phyloP scores from a whole-genome alignment of 2,113 vertebrate species.

The Antigone vipio region DNA sequence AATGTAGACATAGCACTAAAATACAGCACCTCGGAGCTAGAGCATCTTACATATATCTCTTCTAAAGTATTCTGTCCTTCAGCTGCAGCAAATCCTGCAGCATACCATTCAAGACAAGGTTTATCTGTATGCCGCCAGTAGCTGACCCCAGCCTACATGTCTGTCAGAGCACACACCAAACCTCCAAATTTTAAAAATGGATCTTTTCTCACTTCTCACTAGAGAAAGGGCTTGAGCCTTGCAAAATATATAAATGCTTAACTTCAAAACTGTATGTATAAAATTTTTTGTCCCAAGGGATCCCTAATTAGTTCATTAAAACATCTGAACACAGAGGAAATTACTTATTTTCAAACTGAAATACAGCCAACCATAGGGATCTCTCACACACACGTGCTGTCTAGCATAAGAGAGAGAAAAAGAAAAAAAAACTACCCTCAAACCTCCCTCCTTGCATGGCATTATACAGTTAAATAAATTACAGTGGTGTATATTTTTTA shows the following conservation, averaged over 20 bases:
- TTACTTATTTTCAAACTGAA: neutral
- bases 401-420: neutral
- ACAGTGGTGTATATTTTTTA: neutral
- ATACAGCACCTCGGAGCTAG: neutral
- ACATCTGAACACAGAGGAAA: neutral
- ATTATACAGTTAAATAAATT: neutral
- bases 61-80: neutral
- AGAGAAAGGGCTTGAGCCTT: neutral
- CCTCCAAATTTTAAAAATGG: neutral
- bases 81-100: neutral
- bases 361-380: neutral
- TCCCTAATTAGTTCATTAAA: neutral
- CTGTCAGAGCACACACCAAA: neutral
- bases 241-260: neutral
- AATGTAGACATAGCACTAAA: accelerated
- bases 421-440: neutral
- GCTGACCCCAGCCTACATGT: neutral
- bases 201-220: neutral
- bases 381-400: neutral
- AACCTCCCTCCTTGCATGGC: neutral
- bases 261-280: neutral
- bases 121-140: neutral
- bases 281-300: neutral
- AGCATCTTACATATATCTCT: neutral
- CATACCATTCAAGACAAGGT: neutral